Base-by-base conservation (phyloP, 2,888 invertebrate species). In the Hofmannophila pseudospretella region DNA sequence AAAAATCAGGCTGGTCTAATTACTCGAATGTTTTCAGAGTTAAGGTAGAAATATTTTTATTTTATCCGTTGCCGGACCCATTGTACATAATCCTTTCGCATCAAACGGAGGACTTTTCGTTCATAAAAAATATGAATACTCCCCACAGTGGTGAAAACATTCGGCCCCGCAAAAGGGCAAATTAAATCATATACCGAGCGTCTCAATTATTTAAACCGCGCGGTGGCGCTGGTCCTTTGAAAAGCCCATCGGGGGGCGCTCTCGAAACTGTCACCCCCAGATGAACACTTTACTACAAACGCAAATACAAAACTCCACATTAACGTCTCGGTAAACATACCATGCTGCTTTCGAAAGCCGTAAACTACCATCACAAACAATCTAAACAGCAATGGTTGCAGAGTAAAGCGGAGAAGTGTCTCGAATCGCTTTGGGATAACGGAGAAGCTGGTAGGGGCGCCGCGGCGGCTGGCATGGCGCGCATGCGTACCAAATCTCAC, bases 251-350 rank as follows among this genome's bases (percentile, higher is more conserved):
- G 74, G 80, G 74, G 67, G 76, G 76, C 54, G 68, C 72, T 77
- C 77, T 81, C 74, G 72, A 76, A 78, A 69, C 82, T 84, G 82
- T 84, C 84, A 84, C 68, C 77, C 77, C 67, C 84, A 84, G 80
- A 71, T 71, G 72, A 61, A 67, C 60, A 61, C 68, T 74, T 66
- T 57, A 72, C 77, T 65, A 67, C 52, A 56, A 68, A 53, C 64
- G 65, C 59, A 70, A 71, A 70, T 62, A 69, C 58, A 52, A 44
- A 51, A 54, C 61, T 54, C 52, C 42, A 49, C 42, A 51, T 54
- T 59, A 67, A 56, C 56, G 57, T 51, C 40, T 44, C 37, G 38
- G 35, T 33, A 45, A 45, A 32, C 47, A 58, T 67, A 64, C 74
- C 77, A 56, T 59, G 69, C 54, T 47, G 66, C 52, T 57, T 44